A percentile compares a stretch with the other conserved stretches of the same genome.
Evolutionary conservation across 2,888 invertebrate genomes (phyloP).

Genomic region (Heliconius cydno): DNA sequence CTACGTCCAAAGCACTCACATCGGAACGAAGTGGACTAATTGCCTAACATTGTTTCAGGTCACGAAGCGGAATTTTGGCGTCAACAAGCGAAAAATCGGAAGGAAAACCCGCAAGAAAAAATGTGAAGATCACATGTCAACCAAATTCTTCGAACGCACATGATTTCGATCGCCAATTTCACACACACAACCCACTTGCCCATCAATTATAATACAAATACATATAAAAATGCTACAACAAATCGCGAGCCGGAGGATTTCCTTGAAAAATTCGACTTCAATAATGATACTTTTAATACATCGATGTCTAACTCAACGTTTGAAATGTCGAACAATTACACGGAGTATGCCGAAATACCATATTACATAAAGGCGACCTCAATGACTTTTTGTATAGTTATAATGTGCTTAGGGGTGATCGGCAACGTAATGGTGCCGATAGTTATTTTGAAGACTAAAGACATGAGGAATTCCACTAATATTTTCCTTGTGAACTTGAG

Average conservation of each 20-base stretch:
- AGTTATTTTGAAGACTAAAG: conserved; percentile 95
- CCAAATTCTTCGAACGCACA: conserved; percentile 62
- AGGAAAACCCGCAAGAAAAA: conserved; percentile 50
- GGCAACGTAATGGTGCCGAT: conserved; percentile 97
- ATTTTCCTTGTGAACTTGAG: conserved; percentile 97
- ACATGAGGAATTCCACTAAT: conserved; percentile 97
- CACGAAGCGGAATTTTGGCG: conserved; percentile 23
- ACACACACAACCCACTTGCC: conserved; percentile 65
- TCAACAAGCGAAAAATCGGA: conserved; percentile 32
- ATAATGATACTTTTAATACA: conserved; percentile 56
- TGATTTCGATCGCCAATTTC: conserved; percentile 76
- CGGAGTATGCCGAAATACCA: conserved; percentile 86
- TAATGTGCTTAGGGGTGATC: conserved; percentile 94
- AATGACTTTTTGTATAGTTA: conserved; percentile 93
- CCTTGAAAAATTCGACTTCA: conserved; percentile 51
- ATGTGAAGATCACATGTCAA: conserved; percentile 61
- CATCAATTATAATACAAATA: conserved; percentile 56
- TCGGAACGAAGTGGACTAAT: conserved; percentile 25
- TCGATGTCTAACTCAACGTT: conserved; percentile 57
- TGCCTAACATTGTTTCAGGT: conserved; percentile 47
- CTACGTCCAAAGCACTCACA: conserved; percentile 19
- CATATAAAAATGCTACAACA: conserved; percentile 60
- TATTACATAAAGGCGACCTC: conserved; percentile 94
- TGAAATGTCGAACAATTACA: conserved; percentile 65
- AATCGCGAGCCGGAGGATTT: conserved; percentile 50